These are phyloP conservation scores for Oncorhynchus nerka DNA, from an alignment of 2,113 vertebrate genomes.

Conservation along the genomic window DNA sequence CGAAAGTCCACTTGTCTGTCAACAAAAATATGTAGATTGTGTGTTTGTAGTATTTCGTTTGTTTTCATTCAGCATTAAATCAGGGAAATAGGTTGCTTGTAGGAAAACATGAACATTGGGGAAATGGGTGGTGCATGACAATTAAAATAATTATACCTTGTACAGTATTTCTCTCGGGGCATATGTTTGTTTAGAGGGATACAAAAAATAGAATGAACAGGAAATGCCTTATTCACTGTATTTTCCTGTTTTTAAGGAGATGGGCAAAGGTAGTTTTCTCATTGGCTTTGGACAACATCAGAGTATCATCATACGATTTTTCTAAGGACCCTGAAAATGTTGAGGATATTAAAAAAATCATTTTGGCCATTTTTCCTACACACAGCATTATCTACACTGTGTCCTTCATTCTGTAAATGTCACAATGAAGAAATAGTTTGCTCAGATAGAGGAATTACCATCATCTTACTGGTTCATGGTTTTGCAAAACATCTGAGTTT, in stretches of 20 bases:
- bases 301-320: not conserved
- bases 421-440: conserved; percentile 7
- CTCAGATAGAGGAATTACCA: not conserved
- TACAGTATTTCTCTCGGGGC: not conserved
- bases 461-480: not conserved
- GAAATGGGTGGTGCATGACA: not conserved
- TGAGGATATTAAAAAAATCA: not conserved
- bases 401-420: conserved; percentile 4
- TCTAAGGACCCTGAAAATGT: conserved; percentile 11
- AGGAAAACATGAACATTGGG: not conserved
- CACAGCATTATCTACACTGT: not conserved
- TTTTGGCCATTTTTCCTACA: not conserved
- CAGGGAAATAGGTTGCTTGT: not conserved
- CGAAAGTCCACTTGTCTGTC: too few relatives aligned
- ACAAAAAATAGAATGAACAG: not conserved
- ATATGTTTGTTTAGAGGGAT: not conserved
- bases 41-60: too few relatives aligned
- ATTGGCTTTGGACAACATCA: conserved; percentile 7
- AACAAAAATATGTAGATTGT: too few relatives aligned
- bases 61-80: too few relatives aligned
- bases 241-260: not conserved
- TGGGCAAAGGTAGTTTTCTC: conserved; percentile 2
- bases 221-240: conserved; percentile 8
- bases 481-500: conserved; percentile 10
- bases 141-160: not conserved